Evolutionary conservation across 2,888 invertebrate species (phyloP).

Genomic region (Spilosoma lubricipeda): DNA sequence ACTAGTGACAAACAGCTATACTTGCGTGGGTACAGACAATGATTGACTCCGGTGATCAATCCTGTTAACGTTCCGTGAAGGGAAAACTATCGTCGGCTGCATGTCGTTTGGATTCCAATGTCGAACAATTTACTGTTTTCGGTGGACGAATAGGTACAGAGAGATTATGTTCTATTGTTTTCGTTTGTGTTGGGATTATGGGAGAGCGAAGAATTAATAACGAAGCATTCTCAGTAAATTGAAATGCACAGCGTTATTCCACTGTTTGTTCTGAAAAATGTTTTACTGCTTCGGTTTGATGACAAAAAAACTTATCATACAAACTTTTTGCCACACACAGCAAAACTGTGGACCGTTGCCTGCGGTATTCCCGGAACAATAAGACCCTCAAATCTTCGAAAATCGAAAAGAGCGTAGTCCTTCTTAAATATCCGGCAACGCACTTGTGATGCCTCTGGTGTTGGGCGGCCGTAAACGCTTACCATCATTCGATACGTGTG

Average conservation of each 20-base stretch:
- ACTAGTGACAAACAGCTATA: conserved; percentile 58
- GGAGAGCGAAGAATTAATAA: background rate
- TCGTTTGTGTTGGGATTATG: background rate
- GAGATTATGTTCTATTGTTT: background rate
- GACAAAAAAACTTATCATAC: no score
- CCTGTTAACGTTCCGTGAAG: conserved; percentile 61
- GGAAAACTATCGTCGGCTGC: conserved; percentile 53
- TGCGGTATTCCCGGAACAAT: no score
- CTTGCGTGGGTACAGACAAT: conserved; percentile 54
- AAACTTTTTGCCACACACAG: no score
- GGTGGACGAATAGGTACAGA: background rate
- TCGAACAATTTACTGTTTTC: conserved; percentile 21
- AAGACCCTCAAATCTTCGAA: no score
- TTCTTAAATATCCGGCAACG: no score
- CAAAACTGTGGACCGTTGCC: no score
- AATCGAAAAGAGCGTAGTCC: no score
- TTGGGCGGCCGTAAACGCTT: no score
- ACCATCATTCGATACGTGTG: no score
- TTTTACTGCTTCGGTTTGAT: background rate
- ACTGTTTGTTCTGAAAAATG: background rate
- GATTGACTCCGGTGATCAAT: conserved; percentile 62
- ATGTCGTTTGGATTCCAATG: conserved; percentile 33
- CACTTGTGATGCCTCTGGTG: no score
- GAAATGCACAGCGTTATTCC: background rate
- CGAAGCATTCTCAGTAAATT: background rate